These are phyloP conservation scores for Amphiduros pacificus DNA, from an alignment of 2,888 invertebrate genomes.

Conservation along the genomic window DNA sequence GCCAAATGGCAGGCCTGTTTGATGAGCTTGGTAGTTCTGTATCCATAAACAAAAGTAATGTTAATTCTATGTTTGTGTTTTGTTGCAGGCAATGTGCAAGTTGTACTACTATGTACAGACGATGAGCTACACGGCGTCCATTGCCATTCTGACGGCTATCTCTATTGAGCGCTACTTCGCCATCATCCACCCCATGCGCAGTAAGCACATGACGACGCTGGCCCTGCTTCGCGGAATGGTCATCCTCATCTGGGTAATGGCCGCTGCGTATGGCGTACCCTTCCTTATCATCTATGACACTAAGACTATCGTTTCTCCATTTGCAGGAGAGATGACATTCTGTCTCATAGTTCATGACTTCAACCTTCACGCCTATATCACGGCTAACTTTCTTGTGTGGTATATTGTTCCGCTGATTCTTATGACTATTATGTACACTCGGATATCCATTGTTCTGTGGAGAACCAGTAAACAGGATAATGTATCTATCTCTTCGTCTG, in stretches of 20 bases:
- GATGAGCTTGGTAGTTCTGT: too few relatives aligned
- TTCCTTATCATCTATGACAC: constrained; percentile 75
- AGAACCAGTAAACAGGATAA: constrained; percentile 57
- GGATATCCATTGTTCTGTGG: constrained; percentile 84
- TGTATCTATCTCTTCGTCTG: too few relatives aligned
- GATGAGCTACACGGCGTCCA: constrained; percentile 86
- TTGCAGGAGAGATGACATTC: neutral
- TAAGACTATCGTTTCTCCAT: neutral
- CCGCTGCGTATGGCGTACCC: constrained; percentile 80
- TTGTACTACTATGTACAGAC: constrained; percentile 89
- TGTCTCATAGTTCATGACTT: neutral
- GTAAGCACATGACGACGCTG: constrained; percentile 79
- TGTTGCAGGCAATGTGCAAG: constrained; percentile 70
- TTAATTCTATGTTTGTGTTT: too few relatives aligned
- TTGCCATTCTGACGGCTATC: constrained; percentile 80
- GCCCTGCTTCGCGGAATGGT: constrained; percentile 74
- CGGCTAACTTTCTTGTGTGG: constrained; percentile 21
- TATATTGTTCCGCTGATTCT: constrained; percentile 71
- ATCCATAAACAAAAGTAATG: too few relatives aligned
- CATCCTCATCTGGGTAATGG: constrained; percentile 78
- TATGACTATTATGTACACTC: constrained; percentile 77
- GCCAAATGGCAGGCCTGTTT: too few relatives aligned
- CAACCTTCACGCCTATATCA: constrained; percentile 21
- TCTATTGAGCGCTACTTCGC: constrained; percentile 52
- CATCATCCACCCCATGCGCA: constrained; percentile 75